Conservation (phyloP, 2,888 invertebrate genomes). For the Megamerina dolium region DNA sequence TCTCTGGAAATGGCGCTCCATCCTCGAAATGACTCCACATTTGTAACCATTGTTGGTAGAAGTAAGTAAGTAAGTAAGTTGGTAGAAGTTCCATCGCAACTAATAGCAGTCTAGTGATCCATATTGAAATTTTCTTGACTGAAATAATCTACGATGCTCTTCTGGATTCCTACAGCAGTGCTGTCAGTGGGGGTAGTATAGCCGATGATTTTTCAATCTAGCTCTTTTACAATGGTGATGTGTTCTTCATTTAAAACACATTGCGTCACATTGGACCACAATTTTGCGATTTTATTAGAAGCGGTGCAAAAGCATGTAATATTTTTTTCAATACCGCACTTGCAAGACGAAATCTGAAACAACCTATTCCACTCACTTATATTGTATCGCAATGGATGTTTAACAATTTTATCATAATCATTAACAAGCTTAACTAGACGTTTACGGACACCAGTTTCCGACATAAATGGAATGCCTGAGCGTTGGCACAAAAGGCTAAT, state of each 20-base stretch:
- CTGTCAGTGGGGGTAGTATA: no score
- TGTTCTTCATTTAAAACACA: no score
- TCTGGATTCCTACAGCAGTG: no score
- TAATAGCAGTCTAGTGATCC: background rate
- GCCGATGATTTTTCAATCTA: no score
- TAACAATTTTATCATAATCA: conserved; percentile 1
- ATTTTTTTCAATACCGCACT: no score
- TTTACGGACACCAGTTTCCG: background rate
- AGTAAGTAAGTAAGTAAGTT: no score
- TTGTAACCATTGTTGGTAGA: no score
- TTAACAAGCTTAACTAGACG: conserved; percentile 1
- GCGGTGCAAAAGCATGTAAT: background rate
- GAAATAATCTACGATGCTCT: background rate
- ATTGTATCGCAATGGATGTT: conserved; percentile 1
- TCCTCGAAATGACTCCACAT: background rate
- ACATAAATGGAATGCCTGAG: background rate
- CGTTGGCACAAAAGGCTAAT: background rate
- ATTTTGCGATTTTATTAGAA: background rate
- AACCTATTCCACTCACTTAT: background rate
- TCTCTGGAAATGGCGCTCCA: conserved; percentile 1
- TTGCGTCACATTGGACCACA: background rate
- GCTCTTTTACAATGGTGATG: no score
- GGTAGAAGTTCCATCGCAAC: no score
- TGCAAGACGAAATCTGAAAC: background rate
- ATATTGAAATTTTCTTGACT: background rate